These are phyloP conservation scores for Acronicta alni DNA, from an alignment of 2,888 invertebrate species.

Conservation along the genomic window DNA sequence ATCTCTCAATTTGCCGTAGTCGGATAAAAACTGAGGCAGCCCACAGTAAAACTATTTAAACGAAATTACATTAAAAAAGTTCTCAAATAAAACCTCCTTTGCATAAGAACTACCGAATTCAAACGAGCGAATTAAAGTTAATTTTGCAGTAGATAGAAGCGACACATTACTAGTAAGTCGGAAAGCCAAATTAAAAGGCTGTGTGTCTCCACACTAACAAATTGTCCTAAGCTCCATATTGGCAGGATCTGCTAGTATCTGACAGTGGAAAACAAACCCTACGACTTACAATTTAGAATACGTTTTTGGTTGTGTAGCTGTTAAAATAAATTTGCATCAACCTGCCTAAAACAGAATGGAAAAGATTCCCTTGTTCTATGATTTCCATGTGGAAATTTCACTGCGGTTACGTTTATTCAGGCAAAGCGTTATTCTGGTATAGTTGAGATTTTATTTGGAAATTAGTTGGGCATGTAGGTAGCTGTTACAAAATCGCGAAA, in stretches of 20 bases:
- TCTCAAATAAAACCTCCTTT: constrained; percentile 17
- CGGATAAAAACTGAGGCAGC: not conserved
- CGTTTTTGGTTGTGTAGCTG: constrained; percentile 14
- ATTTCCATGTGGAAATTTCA: constrained; percentile 44
- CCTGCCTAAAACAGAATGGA: constrained; percentile 44
- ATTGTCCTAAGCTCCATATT: constrained; percentile 74
- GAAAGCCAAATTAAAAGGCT: constrained; percentile 56
- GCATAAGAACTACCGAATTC: constrained; percentile 16
- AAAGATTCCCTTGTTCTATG: constrained; percentile 43
- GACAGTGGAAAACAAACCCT: constrained; percentile 38
- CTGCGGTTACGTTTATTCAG: constrained; percentile 18
- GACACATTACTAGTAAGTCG: constrained; percentile 17
- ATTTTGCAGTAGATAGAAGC: constrained; percentile 15
- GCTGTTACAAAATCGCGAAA: too few relatives aligned
- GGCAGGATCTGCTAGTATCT: constrained; percentile 58
- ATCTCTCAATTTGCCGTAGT: too few relatives aligned
- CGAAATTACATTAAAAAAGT: constrained; percentile 22
- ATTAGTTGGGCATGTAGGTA: too few relatives aligned
- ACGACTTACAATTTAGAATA: constrained; percentile 5
- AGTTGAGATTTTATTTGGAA: not conserved
- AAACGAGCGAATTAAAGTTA: constrained; percentile 32
- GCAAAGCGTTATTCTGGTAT: constrained; percentile 11
- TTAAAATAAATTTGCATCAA: constrained; percentile 56
- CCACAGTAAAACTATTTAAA: constrained; percentile 9
- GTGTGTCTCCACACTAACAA: constrained; percentile 70